Base-by-base conservation (phyloP, 1,140 invertebrate species). In the Drosophila ananassae region DNA sequence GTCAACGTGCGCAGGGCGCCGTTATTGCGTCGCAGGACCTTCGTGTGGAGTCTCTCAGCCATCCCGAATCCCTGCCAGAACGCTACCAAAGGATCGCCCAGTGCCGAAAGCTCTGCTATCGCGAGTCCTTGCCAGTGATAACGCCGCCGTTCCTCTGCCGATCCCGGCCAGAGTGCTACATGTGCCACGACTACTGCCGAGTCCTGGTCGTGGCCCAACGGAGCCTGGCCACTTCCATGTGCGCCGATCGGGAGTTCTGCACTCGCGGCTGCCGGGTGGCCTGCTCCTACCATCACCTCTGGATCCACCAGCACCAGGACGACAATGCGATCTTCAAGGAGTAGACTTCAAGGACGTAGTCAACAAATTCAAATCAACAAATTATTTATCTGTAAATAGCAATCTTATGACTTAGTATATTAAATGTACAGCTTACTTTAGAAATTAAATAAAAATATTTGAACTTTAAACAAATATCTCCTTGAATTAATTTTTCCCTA, bases 141-240 rank as follows among this genome's bases (percentile, higher is more conserved):
- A 55, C 56, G 6, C n/a, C 76, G 0, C 63, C 73, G 0, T 17
- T 51, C 1, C 48, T 72, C 8, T 90, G 87, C 55, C 82, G 60
- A 5, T 52, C 52, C 3, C 68, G 59, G 24, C 87, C 87, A 12
- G 79, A 90, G 21, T 90, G 87, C 67, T 90, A 63, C 34, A 90
- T 90, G 87, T 90, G 87, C 68, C 79, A 87, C 55, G 87, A 90
- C 57, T 90, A 90, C 22, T 90, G 87, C 34, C 82, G 79, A 9
- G 82, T 83, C 10, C 69, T 90, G 8, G 48, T 58, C 8, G 48
- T 83, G 8, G 79, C 77, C 53, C 63, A 83, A 3, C 28, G 7
- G 28, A 82, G 74, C 9, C 59, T 90, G 47, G 73, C 87, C 52
- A 24, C 39, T 2, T 79, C 87, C 2, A 90, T 90, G 87, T 90